phyloP scores from a whole-genome alignment of 1,140 invertebrate genomes.

The Calliphora vicina region DNA sequence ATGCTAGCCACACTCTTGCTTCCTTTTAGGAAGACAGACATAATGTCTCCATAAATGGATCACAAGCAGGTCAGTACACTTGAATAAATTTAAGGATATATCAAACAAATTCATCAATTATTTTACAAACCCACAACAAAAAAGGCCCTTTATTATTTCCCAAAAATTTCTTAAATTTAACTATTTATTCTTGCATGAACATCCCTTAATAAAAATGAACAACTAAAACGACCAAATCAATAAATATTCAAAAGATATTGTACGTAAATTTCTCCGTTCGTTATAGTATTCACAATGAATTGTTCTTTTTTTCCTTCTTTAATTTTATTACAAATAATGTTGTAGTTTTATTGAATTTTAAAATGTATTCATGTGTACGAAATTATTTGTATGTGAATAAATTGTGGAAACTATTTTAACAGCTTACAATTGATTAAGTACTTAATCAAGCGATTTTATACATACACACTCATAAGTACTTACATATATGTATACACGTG shows the following conservation, averaged over 20 bases:
- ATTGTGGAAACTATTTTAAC: constrained; percentile 14
- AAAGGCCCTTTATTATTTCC: too few relatives aligned
- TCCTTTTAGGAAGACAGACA: too few relatives aligned
- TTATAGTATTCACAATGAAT: too few relatives aligned
- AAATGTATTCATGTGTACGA: background rate
- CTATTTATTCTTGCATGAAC: background rate
- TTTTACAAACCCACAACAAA: too few relatives aligned
- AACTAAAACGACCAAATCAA: background rate
- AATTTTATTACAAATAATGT: background rate
- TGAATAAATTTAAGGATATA: background rate
- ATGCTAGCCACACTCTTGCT: too few relatives aligned
- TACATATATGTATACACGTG: background rate
- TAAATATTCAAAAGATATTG: background rate
- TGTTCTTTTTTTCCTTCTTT: too few relatives aligned
- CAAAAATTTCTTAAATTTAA: background rate
- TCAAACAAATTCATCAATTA: too few relatives aligned
- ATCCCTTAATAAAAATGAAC: background rate
- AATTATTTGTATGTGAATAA: background rate
- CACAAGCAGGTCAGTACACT: background rate
- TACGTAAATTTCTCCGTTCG: background rate
- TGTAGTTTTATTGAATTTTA: constrained; percentile 7
- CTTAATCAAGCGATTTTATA: constrained; percentile 1
- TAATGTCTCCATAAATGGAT: background rate
- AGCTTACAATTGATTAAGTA: constrained; percentile 13
- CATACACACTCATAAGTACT: background rate